Evolutionary conservation across 2,113 vertebrate genomes (phyloP), one percentile per base, ranked within the genome.

Genomic region (Leptodactylus fuscus): DNA sequence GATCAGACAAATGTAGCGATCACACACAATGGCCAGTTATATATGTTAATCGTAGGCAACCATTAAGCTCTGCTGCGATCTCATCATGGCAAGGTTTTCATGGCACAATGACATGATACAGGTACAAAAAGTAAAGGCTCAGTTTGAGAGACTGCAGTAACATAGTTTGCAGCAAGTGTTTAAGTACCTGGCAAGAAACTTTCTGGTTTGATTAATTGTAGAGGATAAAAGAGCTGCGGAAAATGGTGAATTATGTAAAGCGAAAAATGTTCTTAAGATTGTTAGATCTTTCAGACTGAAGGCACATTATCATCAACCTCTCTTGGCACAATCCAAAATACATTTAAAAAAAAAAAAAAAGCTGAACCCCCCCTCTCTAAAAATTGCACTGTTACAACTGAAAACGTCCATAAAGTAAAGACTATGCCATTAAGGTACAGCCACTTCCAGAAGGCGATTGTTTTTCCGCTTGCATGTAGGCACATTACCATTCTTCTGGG

Each of bases 361-460:
- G 5, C 10, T n/a, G 5, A 79, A 32, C 1, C 16, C 76, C 87
- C 81, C 91, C 90, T 87, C 76, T 80, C 87, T 89, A 70, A 89
- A 75, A 94, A 97, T 93, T 95, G 96, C 95, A 96, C 95, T 90
- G 89, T 92, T 88, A 92, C 89, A 91, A 92, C 85, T 90, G 89
- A 91, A 93, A 83, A 88, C 92, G 92, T 93, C 93, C 91, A 3
- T 90, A 51, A 2, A 18, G 60, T 86, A 87, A 89, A 82, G 88
- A 67, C 81, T 82, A 70, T 91, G 93, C 34, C 89, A 90, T 81
- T 95, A 93, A 13, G 98, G 97, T 55, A 99, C 96, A 7, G 96
- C 96, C 85, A 99, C 98, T 93, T 99, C 98, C 49, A 99, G 95
- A 85, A 99, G 96, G 6, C 97, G 95, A 90, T 98, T 99, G 94